Conservation (phyloP, 2,797 vertebrate species). For the Numenius phaeopus region DNA sequence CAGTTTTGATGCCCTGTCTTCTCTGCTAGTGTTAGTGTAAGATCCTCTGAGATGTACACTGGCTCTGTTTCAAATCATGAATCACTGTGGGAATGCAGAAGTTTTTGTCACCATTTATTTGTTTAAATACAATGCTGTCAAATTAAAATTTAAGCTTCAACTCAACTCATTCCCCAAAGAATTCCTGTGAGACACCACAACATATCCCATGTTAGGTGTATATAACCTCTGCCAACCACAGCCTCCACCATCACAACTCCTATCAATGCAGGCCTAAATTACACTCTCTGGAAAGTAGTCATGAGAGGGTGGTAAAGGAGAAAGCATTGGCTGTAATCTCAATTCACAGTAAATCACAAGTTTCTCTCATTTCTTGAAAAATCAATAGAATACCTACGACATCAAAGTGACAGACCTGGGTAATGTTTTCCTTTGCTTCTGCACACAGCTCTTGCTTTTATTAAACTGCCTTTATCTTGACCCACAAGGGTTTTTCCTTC, state of each 20-base stretch:
- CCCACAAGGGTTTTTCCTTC: neutral
- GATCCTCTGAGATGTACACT: neutral
- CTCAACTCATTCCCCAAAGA: neutral
- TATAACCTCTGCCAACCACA: neutral
- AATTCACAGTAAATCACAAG: neutral
- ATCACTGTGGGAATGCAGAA: neutral
- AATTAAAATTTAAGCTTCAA: conserved; percentile 41
- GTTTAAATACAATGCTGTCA: conserved; percentile 14
- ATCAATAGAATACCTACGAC: neutral
- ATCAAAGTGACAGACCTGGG: neutral
- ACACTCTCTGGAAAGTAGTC: neutral
- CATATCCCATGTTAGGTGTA: neutral
- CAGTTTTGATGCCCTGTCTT: neutral
- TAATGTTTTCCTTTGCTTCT: neutral
- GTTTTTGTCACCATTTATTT: neutral
- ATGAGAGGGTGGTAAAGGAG: neutral
- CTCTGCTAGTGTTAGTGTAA: neutral
- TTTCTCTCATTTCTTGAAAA: neutral
- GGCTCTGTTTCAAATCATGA: neutral
- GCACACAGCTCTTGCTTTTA: neutral
- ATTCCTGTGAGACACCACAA: neutral
- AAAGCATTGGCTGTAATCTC: neutral
- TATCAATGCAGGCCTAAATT: neutral
- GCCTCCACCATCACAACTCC: neutral
- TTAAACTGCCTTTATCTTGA: neutral